Evolutionary conservation across 2,113 vertebrate species (phyloP).

Genomic region (Anthoscopus minutus): DNA sequence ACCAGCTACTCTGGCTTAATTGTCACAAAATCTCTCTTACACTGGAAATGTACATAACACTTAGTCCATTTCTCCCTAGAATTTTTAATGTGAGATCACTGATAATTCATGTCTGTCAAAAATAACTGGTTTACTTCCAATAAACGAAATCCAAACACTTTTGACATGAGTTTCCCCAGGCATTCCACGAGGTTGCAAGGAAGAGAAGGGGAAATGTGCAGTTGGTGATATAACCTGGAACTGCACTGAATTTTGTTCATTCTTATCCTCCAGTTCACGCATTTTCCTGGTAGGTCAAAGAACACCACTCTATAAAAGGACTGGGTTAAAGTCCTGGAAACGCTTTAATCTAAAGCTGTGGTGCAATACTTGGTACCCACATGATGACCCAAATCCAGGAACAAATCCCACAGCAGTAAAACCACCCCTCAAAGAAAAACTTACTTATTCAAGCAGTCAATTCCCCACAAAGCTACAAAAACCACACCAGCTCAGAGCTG

Average conservation of each 20-base stretch:
- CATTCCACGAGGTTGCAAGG: background rate
- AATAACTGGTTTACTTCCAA: background rate
- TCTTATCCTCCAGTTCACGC: background rate
- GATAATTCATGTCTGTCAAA: background rate
- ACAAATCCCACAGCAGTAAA: background rate
- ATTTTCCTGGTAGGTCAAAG: background rate
- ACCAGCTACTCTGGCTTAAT: background rate
- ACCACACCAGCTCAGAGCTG: background rate
- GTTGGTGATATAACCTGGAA: background rate
- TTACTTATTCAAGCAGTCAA: background rate
- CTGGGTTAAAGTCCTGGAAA: background rate
- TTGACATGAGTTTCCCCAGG: background rate
- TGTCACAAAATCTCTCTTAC: background rate
- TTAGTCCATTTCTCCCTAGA: background rate
- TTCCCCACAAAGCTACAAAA: background rate
- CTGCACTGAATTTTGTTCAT: background rate
- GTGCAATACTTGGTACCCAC: background rate
- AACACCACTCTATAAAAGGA: background rate
- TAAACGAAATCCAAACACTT: background rate
- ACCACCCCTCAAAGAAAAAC: background rate
- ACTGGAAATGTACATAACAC: background rate
- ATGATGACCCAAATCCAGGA: background rate
- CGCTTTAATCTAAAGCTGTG: constrained; percentile 5
- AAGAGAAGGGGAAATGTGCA: background rate
- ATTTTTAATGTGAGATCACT: background rate